A percentile compares a stretch with the other conserved stretches of the same genome.
Conservation (phyloP, 2,113 vertebrate genomes). For the Pantherophis guttatus region DNA sequence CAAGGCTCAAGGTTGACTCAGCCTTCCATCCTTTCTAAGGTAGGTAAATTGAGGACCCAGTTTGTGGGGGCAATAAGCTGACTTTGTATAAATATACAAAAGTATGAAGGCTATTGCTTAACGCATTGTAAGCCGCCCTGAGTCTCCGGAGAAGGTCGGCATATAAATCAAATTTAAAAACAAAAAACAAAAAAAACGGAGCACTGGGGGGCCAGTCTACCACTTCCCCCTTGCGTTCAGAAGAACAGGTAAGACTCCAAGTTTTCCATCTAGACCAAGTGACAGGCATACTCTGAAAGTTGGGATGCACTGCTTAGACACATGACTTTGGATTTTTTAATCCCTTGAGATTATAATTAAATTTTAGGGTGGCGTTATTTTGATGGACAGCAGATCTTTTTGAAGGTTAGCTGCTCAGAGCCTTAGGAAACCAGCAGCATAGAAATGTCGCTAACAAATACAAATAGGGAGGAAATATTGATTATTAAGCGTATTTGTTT, state of each 20-base stretch:
- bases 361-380: not conserved
- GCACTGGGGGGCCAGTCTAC: not conserved
- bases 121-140: no score
- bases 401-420: not conserved
- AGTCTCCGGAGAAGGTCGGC: no score
- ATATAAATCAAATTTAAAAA: no score
- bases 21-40: no score
- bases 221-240: not conserved
- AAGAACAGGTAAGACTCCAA: not conserved
- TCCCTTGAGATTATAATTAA: not conserved
- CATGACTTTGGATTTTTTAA: not conserved
- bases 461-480: not conserved
- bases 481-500: not conserved
- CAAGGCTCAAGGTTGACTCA: no score
- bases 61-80: no score
- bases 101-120: no score
- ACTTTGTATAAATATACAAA: no score
- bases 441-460: not conserved
- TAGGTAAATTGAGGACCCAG: no score
- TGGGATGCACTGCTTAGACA: not conserved
- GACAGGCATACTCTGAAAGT: not conserved
- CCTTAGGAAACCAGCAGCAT: not conserved
- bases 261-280: not conserved
- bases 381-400: not conserved
- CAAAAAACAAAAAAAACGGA: no score